A percentile compares a stretch with the other conserved stretches of the same genome.
phyloP scores from a whole-genome alignment of 1,140 invertebrate species.

The Bombus difficillimus region DNA sequence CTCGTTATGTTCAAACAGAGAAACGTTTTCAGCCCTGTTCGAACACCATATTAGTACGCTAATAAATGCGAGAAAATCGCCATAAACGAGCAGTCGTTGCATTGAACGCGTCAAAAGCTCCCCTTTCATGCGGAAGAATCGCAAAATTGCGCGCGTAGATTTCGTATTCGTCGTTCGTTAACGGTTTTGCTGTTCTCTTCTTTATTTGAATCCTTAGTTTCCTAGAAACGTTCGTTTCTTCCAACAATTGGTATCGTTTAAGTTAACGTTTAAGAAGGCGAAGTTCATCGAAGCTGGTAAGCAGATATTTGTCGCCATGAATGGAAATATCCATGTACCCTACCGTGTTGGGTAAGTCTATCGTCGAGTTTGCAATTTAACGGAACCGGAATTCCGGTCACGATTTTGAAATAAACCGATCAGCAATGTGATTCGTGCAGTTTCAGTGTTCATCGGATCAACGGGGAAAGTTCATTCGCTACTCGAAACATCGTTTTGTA shows the following conservation, averaged over 20 bases:
- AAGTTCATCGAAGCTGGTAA: not conserved
- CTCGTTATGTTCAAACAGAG: constrained; percentile 10
- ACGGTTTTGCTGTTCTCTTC: not conserved
- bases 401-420: constrained; percentile 11
- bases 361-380: constrained; percentile 9
- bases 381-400: not conserved
- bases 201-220: too few species aligned
- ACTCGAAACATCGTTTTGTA: not conserved
- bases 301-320: not conserved
- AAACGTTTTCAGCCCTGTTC: not conserved
- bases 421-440: not conserved
- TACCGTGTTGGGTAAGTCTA: not conserved
- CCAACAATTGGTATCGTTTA: too few species aligned
- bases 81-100: not conserved
- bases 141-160: not conserved
- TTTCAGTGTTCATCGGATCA: constrained; percentile 1
- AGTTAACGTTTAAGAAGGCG: not conserved
- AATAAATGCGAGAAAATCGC: not conserved
- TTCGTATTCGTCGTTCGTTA: not conserved
- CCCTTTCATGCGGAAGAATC: not conserved
- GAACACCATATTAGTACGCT: not conserved
- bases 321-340: not conserved
- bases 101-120: not conserved
- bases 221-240: too few species aligned
- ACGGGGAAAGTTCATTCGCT: constrained; percentile 3